phyloP scores from a whole-genome alignment of 2,888 invertebrate genomes.

The Seira ritae region DNA sequence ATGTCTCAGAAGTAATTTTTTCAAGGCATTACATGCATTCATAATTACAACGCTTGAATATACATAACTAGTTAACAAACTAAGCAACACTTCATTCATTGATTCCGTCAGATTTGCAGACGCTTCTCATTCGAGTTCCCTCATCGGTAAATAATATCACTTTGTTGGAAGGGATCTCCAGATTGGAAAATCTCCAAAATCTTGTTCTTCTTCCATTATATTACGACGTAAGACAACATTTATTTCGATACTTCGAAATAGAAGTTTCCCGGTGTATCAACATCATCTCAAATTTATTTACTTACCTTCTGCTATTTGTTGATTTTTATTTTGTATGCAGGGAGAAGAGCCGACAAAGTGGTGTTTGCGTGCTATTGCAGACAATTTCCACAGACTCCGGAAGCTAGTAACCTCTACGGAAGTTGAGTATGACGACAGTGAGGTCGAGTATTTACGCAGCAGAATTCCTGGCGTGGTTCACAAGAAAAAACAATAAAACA shows the following conservation, averaged over 20 bases:
- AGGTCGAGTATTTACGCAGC: slow-evolving; percentile 32
- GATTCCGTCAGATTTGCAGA: slow-evolving; percentile 42
- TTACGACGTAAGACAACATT: slow-evolving; percentile 18
- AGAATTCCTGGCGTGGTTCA: slow-evolving; percentile 44
- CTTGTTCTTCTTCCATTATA: slow-evolving; percentile 58
- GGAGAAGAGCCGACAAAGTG: slow-evolving; percentile 48
- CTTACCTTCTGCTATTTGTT: background rate
- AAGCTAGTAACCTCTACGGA: slow-evolving; percentile 40
- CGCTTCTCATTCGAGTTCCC: slow-evolving; percentile 54
- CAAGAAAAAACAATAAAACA: background rate
- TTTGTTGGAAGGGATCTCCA: slow-evolving; percentile 57
- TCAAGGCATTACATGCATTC: no score
- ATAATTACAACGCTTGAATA: background rate
- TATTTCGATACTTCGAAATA: background rate
- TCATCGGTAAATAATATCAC: slow-evolving; percentile 49
- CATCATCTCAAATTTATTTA: background rate
- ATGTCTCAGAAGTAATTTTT: slow-evolving; percentile 41
- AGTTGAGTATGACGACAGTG: slow-evolving; percentile 38
- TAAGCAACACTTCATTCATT: no score
- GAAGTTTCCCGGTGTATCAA: background rate
- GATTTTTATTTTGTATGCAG: slow-evolving; percentile 17
- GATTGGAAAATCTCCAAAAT: slow-evolving; percentile 43
- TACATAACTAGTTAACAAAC: background rate
- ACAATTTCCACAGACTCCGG: slow-evolving; percentile 45
- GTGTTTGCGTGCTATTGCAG: slow-evolving; percentile 61